Percentiles rank a stretch among this genome's conserved stretches.
These are phyloP conservation scores for Temnothorax longispinosus DNA, from an alignment of 1,140 invertebrate genomes.

Conservation along the genomic window DNA sequence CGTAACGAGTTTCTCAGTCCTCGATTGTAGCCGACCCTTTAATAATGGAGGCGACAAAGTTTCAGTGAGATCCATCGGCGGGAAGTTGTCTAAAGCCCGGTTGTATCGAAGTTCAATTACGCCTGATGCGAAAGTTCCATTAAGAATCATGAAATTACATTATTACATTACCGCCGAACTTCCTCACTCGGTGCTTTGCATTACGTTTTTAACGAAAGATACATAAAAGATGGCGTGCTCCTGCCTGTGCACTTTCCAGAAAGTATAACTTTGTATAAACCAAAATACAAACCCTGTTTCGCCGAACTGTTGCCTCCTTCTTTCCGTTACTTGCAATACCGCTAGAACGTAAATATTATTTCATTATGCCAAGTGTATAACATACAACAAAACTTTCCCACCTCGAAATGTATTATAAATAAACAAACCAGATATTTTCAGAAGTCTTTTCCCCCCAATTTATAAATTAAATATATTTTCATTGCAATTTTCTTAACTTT, in stretches of 20 bases:
- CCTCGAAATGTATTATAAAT: neutral
- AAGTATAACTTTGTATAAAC: constrained; percentile 13
- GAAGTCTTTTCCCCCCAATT: neutral
- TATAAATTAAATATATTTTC: neutral
- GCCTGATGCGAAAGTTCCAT: constrained; percentile 45
- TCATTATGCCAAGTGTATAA: neutral
- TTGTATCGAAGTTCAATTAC: constrained; percentile 48
- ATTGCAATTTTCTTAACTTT: neutral
- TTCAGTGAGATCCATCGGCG: constrained; percentile 16
- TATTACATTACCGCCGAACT: neutral
- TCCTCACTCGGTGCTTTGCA: neutral
- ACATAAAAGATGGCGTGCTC: neutral
- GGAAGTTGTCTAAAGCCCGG: constrained; percentile 25
- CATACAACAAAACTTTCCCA: constrained; percentile 1
- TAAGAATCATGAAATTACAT: constrained; percentile 24
- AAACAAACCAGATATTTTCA: neutral
- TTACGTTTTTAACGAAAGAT: constrained; percentile 15
- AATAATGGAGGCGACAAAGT: constrained; percentile 30
- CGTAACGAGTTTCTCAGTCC: constrained; percentile 30
- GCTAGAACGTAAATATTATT: constrained; percentile 24
- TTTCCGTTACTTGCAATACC: constrained; percentile 2
- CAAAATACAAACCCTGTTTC: constrained; percentile 12
- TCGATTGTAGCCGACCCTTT: constrained; percentile 11
- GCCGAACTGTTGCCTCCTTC: neutral
- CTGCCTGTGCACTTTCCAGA: neutral